Evolutionary conservation across 2,113 vertebrate species (phyloP).

Genomic region (Ondatra zibethicus): DNA sequence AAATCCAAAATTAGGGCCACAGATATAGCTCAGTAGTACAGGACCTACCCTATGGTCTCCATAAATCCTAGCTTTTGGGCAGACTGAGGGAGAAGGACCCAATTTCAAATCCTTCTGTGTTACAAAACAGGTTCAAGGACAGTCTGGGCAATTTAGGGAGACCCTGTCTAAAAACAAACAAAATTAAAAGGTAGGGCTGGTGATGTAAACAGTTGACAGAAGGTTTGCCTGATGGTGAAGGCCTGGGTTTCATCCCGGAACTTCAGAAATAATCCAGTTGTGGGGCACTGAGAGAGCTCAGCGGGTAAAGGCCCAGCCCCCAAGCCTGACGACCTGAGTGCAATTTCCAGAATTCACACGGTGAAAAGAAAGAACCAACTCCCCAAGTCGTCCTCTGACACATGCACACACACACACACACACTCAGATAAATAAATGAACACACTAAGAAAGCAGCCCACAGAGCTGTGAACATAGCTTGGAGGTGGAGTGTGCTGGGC

Average conservation of each 20-base stretch:
- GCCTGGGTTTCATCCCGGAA: not conserved
- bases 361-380: not conserved
- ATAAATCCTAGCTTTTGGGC: not conserved
- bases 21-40: not conserved
- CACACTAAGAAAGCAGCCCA: not conserved
- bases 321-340: too few species aligned
- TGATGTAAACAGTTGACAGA: not conserved
- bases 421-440: too few species aligned
- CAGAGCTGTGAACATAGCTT: not conserved
- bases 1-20: not conserved
- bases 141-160: not conserved
- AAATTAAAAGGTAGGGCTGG: too few species aligned
- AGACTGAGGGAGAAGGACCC: not conserved
- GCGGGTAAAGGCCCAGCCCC: not conserved
- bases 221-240: not conserved
- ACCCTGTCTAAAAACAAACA: not conserved
- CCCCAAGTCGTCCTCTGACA: not conserved
- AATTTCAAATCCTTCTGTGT: not conserved
- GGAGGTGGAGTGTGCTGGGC: not conserved
- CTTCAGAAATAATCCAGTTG: not conserved
- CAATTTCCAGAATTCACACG: not conserved
- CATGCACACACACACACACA: not conserved
- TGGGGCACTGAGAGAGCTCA: too few species aligned
- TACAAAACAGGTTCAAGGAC: not conserved
- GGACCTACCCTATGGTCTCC: not conserved